Base-by-base conservation (phyloP, 2,888 invertebrate species). In the Amblyjoppa proteus region DNA sequence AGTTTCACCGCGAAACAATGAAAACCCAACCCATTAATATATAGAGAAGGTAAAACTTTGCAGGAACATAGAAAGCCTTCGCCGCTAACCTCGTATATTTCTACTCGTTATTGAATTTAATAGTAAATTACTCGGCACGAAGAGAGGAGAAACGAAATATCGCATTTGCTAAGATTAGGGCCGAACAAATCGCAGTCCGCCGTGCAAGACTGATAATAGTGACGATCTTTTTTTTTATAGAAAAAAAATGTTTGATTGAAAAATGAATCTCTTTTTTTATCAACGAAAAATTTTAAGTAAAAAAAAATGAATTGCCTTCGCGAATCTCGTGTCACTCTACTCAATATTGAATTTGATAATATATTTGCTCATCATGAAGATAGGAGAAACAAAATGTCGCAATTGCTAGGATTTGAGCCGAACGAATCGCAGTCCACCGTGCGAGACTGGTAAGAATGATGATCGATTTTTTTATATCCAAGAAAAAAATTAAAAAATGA, bases 361-460 rank as follows among this genome's bases (percentile, higher is more conserved):
- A 41, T 41, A 41, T 41, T 41, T 9, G 9, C 41, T 41, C 41
- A 41, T 9, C 41, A 41, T 41, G 41, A 41, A 41, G 9, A 41
- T 5, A 34, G 34, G 41, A 41, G 41, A 41, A 41, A 41, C 7
- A 9, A 41, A 41, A 41, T 41, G 41, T 41, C 41, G 9, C 41
- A 38, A 41, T 20, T 20, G 20, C 20, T 20, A 20, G 20, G 20
- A 20, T 20, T 20, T 20, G 45, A 81, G 66, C 31, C 16, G 45
- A 74, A 68, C 68, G 73, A 73, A 41, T 80, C n/a, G 11, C 2
- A 25, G 34, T 71, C 56, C 53, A 34, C 16, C 31, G 20, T 34
- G 31, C 31, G 64, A 64, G 11, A 31, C 28, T 31, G 11, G 25
- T 61, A 13, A 13, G 25, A 11, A 7, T 61, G 3, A n/a, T 13